Percentiles rank a stretch among this genome's conserved stretches.
These are phyloP conservation scores for Ophion obscuratus DNA, from an alignment of 2,888 invertebrate species.

Conservation along the genomic window DNA sequence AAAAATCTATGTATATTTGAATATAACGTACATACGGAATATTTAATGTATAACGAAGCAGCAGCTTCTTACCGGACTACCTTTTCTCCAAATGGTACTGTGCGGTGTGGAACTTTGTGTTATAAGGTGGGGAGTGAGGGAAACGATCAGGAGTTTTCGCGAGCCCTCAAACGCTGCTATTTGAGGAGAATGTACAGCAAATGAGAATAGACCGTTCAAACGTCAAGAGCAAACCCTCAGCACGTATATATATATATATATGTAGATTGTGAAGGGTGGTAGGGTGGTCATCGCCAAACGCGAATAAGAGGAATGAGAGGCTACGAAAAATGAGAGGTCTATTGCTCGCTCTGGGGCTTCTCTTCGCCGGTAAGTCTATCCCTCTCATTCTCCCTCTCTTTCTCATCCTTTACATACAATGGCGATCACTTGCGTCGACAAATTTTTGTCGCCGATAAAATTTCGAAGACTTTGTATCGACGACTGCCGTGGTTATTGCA, in stretches of 20 bases:
- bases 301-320: slow-evolving; percentile 64
- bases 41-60: background rate
- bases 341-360: slow-evolving; percentile 80
- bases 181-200: slow-evolving; percentile 40
- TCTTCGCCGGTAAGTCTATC: slow-evolving; percentile 80
- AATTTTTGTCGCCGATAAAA: background rate
- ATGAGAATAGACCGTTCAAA: slow-evolving; percentile 28
- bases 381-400: background rate
- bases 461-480: slow-evolving; percentile 7
- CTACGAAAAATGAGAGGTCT: slow-evolving; percentile 80
- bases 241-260: slow-evolving; percentile 3
- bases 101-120: slow-evolving; percentile 41
- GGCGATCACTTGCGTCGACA: slow-evolving; percentile 17
- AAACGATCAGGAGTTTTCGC: slow-evolving; percentile 17
- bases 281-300: slow-evolving; percentile 43
- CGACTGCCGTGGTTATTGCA: background rate
- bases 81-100: background rate
- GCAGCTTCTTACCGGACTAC: background rate
- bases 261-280: slow-evolving; percentile 42
- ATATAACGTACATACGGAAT: background rate
- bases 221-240: background rate
- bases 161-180: slow-evolving; percentile 27
- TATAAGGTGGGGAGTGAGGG: slow-evolving; percentile 23
- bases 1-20: background rate
- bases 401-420: background rate